phyloP scores from a whole-genome alignment of 2,888 invertebrate genomes.

The Autographa gamma region DNA sequence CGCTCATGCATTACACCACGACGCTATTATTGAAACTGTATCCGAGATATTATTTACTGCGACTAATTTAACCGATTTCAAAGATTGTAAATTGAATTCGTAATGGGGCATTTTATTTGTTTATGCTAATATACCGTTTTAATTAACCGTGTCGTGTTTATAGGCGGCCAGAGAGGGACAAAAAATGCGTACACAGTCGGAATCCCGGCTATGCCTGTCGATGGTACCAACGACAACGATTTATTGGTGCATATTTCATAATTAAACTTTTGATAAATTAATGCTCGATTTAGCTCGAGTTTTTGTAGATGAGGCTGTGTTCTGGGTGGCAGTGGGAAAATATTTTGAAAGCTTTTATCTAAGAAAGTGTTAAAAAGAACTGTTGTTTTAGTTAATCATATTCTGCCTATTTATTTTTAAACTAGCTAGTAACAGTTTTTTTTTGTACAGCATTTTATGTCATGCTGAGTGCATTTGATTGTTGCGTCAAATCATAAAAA shows the following conservation, averaged over 20 bases:
- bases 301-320: conserved; percentile 57
- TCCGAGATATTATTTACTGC: conserved; percentile 86
- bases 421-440: too few species aligned
- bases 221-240: conserved; percentile 71
- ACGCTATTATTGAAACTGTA: conserved; percentile 77
- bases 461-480: too few species aligned
- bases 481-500: too few species aligned
- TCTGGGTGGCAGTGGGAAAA: conserved; percentile 64
- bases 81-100: conserved; percentile 88
- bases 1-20: conserved; percentile 50
- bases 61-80: conserved; percentile 86
- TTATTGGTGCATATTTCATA: conserved; percentile 83
- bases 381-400: too few species aligned
- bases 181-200: conserved; percentile 59
- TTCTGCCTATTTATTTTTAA: too few species aligned
- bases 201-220: conserved; percentile 72
- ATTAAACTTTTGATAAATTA: conserved; percentile 78
- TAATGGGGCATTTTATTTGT: conserved; percentile 89
- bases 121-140: conserved; percentile 87
- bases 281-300: conserved; percentile 61
- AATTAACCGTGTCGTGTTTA: conserved; percentile 80
- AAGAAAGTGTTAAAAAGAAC: too few species aligned
- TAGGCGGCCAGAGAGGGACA: conserved; percentile 66
- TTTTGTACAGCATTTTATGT: too few species aligned
- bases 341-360: conserved; percentile 15